phyloP scores from a whole-genome alignment of 2,113 vertebrate genomes.

The Micronycteris hirsuta region DNA sequence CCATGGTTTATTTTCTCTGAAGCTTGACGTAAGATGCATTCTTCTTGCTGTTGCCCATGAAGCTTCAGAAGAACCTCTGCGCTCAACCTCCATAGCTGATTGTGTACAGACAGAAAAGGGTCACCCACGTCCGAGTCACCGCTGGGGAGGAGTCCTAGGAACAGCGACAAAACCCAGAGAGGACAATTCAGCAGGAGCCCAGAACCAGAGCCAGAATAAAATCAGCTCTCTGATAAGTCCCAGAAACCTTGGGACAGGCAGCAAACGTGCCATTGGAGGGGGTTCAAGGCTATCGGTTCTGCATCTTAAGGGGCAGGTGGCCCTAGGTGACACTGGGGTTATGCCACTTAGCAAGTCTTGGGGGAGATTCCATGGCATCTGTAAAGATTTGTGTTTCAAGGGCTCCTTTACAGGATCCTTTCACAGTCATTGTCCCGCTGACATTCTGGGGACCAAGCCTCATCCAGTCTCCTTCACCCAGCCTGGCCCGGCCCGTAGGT shows the following conservation, averaged over 20 bases:
- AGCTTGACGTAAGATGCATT: background rate
- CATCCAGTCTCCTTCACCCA: background rate
- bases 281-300: too few species aligned
- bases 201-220: background rate
- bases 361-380: background rate
- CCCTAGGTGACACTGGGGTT: background rate
- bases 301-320: background rate
- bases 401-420: background rate
- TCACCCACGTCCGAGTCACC: background rate
- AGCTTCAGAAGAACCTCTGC: background rate
- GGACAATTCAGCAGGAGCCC: background rate
- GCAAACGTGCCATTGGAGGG: too few species aligned
- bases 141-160: background rate
- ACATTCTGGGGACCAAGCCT: background rate
- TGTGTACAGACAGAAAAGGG: background rate
- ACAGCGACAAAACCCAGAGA: background rate
- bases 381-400: background rate
- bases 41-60: background rate
- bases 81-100: background rate
- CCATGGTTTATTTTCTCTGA: background rate
- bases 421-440: background rate
- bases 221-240: rapidly evolving
- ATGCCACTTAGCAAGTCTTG: background rate
- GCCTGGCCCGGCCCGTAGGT: rapidly evolving
- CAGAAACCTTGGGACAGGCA: background rate